Conservation (phyloP, 2,113 vertebrate genomes). For the Hippoglossus stenolepis region DNA sequence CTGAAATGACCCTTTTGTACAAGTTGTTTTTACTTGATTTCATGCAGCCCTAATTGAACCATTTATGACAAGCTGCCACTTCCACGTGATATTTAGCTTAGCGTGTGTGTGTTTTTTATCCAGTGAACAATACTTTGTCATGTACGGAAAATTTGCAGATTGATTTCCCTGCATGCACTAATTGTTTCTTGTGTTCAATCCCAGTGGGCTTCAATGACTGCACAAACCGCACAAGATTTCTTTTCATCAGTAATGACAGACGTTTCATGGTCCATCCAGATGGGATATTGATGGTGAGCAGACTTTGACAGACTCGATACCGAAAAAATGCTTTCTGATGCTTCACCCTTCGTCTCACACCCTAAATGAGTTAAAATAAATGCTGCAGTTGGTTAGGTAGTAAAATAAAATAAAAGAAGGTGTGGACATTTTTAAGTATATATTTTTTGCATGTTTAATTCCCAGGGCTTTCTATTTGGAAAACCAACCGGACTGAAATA, state of each 20-base stretch:
- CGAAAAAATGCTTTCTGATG: not conserved
- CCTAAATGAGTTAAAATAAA: no score
- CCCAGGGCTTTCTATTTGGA: no score
- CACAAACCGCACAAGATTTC: constrained; percentile 32
- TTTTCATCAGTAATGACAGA: constrained; percentile 47
- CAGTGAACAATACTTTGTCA: no score
- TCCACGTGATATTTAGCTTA: not conserved
- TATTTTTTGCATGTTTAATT: no score
- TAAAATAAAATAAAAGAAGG: no score
- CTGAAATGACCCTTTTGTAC: no score
- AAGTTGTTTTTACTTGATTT: no score
- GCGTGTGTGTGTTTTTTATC: no score
- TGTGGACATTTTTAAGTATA: no score
- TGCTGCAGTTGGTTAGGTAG: no score
- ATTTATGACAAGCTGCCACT: not conserved
- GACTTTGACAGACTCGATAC: not conserved
- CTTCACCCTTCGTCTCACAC: no score
- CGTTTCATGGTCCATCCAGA: constrained; percentile 66
- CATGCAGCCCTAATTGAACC: no score
- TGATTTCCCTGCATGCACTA: not conserved
- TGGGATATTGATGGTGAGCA: constrained; percentile 68
- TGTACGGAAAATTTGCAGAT: not conserved
- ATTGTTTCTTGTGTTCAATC: constrained; percentile 16
- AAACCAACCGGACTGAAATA: not conserved
- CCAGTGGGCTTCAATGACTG: constrained; percentile 77